Evolutionary conservation across 2,888 invertebrate genomes (phyloP).

Genomic region (Oscheius sp.): DNA sequence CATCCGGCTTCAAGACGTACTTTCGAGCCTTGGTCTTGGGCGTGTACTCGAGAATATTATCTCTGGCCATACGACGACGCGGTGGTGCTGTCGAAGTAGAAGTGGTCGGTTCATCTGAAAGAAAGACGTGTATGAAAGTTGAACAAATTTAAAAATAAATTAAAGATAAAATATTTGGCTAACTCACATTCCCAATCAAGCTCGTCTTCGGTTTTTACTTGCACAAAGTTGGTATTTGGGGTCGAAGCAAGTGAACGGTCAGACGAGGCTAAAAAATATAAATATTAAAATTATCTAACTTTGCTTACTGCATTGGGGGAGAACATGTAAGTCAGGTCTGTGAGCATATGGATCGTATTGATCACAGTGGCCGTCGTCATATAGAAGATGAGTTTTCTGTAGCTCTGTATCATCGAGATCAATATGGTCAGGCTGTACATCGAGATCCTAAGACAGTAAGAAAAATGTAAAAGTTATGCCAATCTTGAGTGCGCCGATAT

Average conservation of each 20-base stretch:
- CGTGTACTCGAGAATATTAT: slow-evolving; percentile 32
- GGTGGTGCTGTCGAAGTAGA: slow-evolving; percentile 16
- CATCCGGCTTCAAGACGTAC: slow-evolving; percentile 45
- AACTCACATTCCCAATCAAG: slow-evolving; percentile 23
- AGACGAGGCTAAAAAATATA: slow-evolving; percentile 7
- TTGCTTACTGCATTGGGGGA: slow-evolving; percentile 17
- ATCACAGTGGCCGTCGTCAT: slow-evolving; percentile 29
- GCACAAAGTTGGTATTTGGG: slow-evolving; percentile 3
- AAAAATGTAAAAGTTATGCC: neutral
- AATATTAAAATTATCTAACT: neutral
- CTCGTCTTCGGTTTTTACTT: slow-evolving; percentile 24
- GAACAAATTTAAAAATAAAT: no score
- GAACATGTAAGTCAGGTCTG: slow-evolving; percentile 5
- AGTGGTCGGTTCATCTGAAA: slow-evolving; percentile 31
- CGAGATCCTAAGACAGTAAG: slow-evolving; percentile 34
- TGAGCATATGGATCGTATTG: slow-evolving; percentile 37
- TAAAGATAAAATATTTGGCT: neutral
- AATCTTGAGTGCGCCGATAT: slow-evolving; percentile 31
- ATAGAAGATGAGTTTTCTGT: slow-evolving; percentile 47
- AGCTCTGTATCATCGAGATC: slow-evolving; percentile 47
- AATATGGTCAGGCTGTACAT: slow-evolving; percentile 46
- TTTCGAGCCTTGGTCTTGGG: slow-evolving; percentile 48
- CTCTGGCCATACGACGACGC: slow-evolving; percentile 9
- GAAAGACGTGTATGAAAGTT: neutral
- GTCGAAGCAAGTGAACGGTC: slow-evolving; percentile 24